Evolutionary conservation across 2,113 vertebrate genomes (phyloP), one percentile per base, ranked within the genome.

Genomic region (Herpetotheres cachinnans): DNA sequence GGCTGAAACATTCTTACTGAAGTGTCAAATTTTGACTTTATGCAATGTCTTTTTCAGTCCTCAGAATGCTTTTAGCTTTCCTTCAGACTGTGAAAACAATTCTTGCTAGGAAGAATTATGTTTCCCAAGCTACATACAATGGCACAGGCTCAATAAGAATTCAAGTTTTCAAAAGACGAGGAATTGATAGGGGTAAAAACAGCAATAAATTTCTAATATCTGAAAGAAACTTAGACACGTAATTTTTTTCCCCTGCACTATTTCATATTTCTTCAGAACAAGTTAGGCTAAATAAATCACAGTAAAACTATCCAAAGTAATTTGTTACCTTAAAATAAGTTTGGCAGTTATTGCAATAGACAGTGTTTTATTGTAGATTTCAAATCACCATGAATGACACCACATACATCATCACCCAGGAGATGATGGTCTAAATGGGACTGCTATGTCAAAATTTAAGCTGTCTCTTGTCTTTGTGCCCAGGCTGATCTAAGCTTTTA

Each of bases 281-380:
- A 88, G 67, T 67, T 90, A 63, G 66, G 82, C 58, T 66, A 95
- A 96, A 97, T 96, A 96, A 95, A 96, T 98, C 94, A 92, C 79
- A 38, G 46, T 59, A 81, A 79, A 93, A 90, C 82, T 74, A 92
- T 59, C 90, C 79, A 82, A 81, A 84, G 85, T 63, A 87, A 97
- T 97, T 95, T 89, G 94, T 95, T 95, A 97, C 85, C 87, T 96
- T 95, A 95, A 94, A 95, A 92, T 94, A 96, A 96, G 92, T 94
- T 95, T 96, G 96, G 93, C 95, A 91, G 95, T 83, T 91, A 79
- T 49, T 87, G 93, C 95, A 93, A 79, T 18, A 94, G 96, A 87
- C 89, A 94, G 66, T 97, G 82, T 85, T 96, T 96, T 95, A 96
- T 69, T 95, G 93, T 87, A 82, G 91, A 91, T 90, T 94, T 96